Evolutionary conservation across 2,113 vertebrate species (phyloP), one percentile per base, ranked within the genome.

Genomic region (Salvelinus sp.): DNA sequence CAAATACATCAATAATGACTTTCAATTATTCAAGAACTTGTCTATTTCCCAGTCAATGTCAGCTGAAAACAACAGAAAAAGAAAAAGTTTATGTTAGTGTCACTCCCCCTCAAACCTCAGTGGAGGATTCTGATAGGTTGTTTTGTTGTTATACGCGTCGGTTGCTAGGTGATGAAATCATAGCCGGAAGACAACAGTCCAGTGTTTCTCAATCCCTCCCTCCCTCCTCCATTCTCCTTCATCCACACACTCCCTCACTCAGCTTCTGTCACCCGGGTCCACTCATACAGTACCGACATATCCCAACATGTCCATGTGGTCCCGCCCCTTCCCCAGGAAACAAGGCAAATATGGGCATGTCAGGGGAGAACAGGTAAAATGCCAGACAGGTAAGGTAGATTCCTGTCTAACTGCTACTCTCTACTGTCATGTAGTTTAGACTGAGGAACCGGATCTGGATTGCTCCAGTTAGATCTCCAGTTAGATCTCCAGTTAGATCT

Each of bases 321-420:
- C 60, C 1, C 50, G 20, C 79, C 78, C 68, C 75, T 85, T 90
- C 77, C 72, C 38, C 73, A 14, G 78, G 78, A 88, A 71, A 58
- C 75, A 70, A 69, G 44, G 89, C 89, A 87, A 91, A 80, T 92
- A 91, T 90, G 89, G 93, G 50, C 76, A 85, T 73, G 23, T 57
- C 54, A 57, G 54, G 6, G 54, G 27, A 0, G 0, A 60, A 9
- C 74, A 85, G 79, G 84, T 79, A 71, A 71, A n/a, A 2, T 72
- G 23, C 2, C 9, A 44, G 9, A 69, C 27, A 67, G 79, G 81
- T 62, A n/a, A n/a, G n/a, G 6, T 22, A 22, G 18, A 23, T 62
- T 62, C n/a, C 58, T 54, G 3, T 18, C 16, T 54, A 14, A 54
- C 50, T 18, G 50, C 50, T 54, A 18, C 14, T 16, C 16, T 54